Conservation (phyloP, 2,888 invertebrate species). For the Drosophila borealis region DNA sequence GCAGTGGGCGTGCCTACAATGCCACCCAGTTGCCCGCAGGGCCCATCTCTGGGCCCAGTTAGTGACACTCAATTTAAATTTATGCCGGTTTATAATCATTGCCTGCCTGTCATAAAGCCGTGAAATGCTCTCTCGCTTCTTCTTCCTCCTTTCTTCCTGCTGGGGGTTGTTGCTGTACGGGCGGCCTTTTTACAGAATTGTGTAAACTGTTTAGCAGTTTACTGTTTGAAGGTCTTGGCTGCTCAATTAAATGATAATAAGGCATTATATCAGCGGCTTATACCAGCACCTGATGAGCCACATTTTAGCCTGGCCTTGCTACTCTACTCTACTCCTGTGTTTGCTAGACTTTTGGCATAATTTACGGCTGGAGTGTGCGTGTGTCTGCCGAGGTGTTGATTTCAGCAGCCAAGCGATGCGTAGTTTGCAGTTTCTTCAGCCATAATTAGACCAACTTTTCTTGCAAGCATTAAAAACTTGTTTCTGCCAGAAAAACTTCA, state of each 20-base stretch:
- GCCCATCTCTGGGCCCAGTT: constrained; percentile 55
- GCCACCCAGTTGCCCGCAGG: constrained; percentile 27
- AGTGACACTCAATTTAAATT: constrained; percentile 74
- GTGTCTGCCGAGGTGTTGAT: constrained; percentile 32
- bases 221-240: constrained; percentile 39
- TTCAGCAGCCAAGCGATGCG: constrained; percentile 24
- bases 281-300: constrained; percentile 46
- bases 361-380: constrained; percentile 5
- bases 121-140: constrained; percentile 31
- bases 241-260: constrained; percentile 69
- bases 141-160: background rate
- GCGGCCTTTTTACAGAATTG: constrained; percentile 43
- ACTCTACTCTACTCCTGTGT: background rate
- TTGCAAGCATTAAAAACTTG: constrained; percentile 25
- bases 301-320: background rate
- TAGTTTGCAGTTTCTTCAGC: constrained; percentile 21
- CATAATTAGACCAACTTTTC: constrained; percentile 38
- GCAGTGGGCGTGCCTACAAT: constrained; percentile 48
- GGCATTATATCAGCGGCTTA: constrained; percentile 56
- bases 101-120: constrained; percentile 61
- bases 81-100: constrained; percentile 73
- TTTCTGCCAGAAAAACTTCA: constrained; percentile 6
- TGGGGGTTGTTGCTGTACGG: constrained; percentile 3
- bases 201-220: constrained; percentile 66
- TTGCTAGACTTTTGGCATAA: constrained; percentile 14